Evolutionary conservation across 2,113 vertebrate genomes (phyloP), one percentile per base, ranked within the genome.

Genomic region (Formicarius rufipectus): DNA sequence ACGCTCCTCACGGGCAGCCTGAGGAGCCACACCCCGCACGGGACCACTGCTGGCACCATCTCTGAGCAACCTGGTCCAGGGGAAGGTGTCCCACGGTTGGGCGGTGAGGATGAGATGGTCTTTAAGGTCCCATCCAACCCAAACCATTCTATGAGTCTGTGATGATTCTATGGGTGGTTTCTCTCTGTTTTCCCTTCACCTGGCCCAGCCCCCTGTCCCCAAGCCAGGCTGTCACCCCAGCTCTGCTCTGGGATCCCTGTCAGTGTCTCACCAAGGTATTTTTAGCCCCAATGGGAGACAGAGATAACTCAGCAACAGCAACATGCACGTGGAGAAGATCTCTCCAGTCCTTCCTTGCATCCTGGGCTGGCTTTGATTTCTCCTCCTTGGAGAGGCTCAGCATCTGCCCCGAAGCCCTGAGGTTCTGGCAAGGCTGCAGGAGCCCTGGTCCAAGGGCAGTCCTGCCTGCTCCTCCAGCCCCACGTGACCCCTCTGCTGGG

Each of bases 321-420:
- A 2, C 16, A 10, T 4, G n/a, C 14, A 4, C 0, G 0, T 9
- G 47, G 53, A 58, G 40, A 53, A 9, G 52, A 52, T 6, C 20
- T 40, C 55, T 25, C 22, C 0, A 0, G 10, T 44, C 80, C 52
- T 87, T 15, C 24, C 6, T 23, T 10, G 18, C 13, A 24, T 28
- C 72, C 23, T 4, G 42, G 22, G 14, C 55, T 75, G 89, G 45
- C 5, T 80, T 72, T 24, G 63, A 14, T 56, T 78, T 56, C 37
- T 76, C 14, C 47, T 40, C 52, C 52, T 4, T 35, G 44, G 64
- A 27, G 56, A 49, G 9, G 20, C 28, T 71, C 73, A 9, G 14
- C 31, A 24, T 81, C 12, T 39, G 25, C 10, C 56, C 67, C 56
- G 28, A 81, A 78, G 12, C 31, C 27, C 69, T n/a, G 37, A 64